These are phyloP conservation scores for Chloropsis cyanopogon DNA, from an alignment of 2,113 vertebrate genomes.

Conservation along the genomic window DNA sequence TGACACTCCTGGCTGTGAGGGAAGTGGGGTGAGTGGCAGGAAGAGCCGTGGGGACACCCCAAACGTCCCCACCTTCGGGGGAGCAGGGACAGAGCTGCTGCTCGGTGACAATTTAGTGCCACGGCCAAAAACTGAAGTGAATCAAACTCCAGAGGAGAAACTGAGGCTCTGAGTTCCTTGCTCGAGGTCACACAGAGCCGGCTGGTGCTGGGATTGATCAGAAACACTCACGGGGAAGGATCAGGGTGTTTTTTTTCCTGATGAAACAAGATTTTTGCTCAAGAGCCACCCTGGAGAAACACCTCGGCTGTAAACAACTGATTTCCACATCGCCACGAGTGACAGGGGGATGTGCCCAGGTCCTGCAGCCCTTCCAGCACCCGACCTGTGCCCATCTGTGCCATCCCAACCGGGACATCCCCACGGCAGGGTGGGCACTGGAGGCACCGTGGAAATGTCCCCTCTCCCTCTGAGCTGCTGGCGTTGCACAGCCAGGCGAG, in stretches of 20 bases:
- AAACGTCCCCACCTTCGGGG: not conserved
- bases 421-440: not conserved
- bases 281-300: not conserved
- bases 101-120: rapidly evolving
- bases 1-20: not conserved
- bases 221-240: rapidly evolving
- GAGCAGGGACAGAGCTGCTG: rapidly evolving
- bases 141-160: not conserved
- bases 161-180: not conserved
- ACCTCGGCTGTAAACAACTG: rapidly evolving
- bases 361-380: not conserved
- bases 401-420: rapidly evolving
- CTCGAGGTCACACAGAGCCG: rapidly evolving
- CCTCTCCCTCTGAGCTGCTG: rapidly evolving
- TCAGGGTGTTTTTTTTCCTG: not conserved
- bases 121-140: not conserved
- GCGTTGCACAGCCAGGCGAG: rapidly evolving
- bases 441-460: rapidly evolving
- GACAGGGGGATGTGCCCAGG: rapidly evolving
- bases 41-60: not conserved
- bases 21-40: not conserved
- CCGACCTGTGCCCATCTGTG: rapidly evolving
- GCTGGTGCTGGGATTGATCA: not conserved
- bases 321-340: not conserved
- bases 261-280: not conserved